Evolutionary conservation across 2,888 invertebrate species (phyloP).

Genomic region (Pseudeuparius sepicola): DNA sequence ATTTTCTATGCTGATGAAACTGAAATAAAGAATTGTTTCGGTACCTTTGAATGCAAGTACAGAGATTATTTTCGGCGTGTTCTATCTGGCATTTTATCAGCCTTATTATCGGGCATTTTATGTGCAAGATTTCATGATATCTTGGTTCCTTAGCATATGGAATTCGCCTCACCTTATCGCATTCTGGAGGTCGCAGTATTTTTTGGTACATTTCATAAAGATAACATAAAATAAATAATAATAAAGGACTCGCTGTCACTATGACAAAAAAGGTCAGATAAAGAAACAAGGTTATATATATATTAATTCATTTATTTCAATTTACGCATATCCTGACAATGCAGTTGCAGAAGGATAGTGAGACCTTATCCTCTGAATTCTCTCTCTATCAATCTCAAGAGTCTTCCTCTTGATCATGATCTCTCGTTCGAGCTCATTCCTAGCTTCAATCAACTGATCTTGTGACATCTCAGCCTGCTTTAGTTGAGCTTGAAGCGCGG

Average conservation of each 20-base stretch:
- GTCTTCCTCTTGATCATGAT: slow-evolving; percentile 62
- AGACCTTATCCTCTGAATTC: slow-evolving; percentile 55
- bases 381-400: slow-evolving; percentile 56
- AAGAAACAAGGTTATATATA: too few relatives aligned
- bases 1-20: too few relatives aligned
- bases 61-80: slow-evolving; percentile 20
- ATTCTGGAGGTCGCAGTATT: too few relatives aligned
- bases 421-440: slow-evolving; percentile 53
- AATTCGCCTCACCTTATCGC: too few relatives aligned
- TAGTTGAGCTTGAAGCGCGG: slow-evolving; percentile 54
- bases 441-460: slow-evolving; percentile 45
- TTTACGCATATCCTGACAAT: slow-evolving; percentile 46
- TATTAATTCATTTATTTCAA: slow-evolving; percentile 6
- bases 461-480: slow-evolving; percentile 53
- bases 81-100: slow-evolving; percentile 24
- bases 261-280: too few relatives aligned
- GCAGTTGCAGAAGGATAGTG: slow-evolving; percentile 61
- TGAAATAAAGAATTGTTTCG: not conserved
- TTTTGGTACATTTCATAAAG: too few relatives aligned
- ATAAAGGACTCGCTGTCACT: too few relatives aligned
- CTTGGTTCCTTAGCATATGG: slow-evolving; percentile 12
- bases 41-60: too few relatives aligned
- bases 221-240: too few relatives aligned
- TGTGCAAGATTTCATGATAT: slow-evolving; percentile 25
- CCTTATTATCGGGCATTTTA: slow-evolving; percentile 27